phyloP scores from a whole-genome alignment of 2,113 vertebrate genomes.

The Pampusana beccarii region DNA sequence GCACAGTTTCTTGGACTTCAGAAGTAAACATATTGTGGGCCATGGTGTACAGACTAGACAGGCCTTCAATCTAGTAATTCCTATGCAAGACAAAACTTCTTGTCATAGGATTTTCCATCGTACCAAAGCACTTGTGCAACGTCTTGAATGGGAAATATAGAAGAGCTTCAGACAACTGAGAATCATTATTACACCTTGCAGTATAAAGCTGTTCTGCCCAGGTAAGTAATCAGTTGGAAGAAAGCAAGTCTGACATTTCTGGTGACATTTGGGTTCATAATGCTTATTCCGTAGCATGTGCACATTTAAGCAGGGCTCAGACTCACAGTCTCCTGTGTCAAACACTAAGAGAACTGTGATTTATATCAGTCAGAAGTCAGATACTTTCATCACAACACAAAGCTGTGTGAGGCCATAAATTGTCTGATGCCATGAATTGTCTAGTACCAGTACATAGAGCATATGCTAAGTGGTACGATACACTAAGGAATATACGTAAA shows the following conservation, averaged over 20 bases:
- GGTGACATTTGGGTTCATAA: background rate
- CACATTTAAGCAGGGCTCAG: background rate
- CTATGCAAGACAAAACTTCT: background rate
- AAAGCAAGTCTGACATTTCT: background rate
- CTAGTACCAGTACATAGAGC: background rate
- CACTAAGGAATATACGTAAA: no score
- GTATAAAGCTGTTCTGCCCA: background rate
- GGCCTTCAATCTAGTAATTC: background rate
- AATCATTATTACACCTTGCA: background rate
- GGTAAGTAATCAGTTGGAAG: background rate
- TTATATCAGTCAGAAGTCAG: background rate
- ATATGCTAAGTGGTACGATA: background rate
- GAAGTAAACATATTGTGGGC: background rate
- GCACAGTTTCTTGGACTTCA: background rate
- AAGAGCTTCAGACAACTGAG: background rate
- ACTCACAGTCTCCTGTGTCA: background rate
- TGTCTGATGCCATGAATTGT: background rate
- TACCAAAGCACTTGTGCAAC: background rate
- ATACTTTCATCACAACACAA: background rate
- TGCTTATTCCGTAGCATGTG: accelerated
- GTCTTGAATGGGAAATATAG: background rate
- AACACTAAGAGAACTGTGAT: background rate
- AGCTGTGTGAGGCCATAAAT: background rate
- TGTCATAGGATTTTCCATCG: background rate
- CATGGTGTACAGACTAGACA: background rate